Base-by-base conservation (phyloP, 2,888 invertebrate genomes). In the Andrena flavipes region DNA sequence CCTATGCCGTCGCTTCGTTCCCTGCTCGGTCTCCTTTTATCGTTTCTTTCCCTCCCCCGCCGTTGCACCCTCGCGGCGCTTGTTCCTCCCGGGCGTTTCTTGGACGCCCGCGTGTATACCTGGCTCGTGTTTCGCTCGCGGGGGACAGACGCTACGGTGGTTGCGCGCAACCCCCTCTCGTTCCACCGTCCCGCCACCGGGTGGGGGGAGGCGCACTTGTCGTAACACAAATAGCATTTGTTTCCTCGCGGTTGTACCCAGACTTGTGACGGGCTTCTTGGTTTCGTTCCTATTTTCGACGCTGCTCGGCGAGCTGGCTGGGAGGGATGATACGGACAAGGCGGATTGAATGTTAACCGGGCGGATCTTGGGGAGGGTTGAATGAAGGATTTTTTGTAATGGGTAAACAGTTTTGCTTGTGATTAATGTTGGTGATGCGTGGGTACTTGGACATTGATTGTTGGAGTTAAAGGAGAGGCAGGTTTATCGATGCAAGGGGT, bases 1-100 rank as follows among this genome's bases (percentile, higher is more conserved):
- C n/a, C 59, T 56, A 30, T 70, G 4, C 51, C 63, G 54, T 35
- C 63, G 60, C 42, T 42, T 42, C 69, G 10, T 78, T 79, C 60
- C 10, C 23, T 74, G 64, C 42, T 68, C 65, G n/a, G 59, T 78
- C 82, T 67, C 59, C 63, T 60, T 62, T 72, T 20, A 26, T 59
- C 42, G 49, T 23, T 63, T 72, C 62, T 62, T n/a, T 33, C 49
- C 23, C 26, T 33, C 20, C 35, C 69, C 29, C 16, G 10, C n/a
- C 29, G 3, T n/a, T 56, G 20, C 49, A 42, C 65, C 73, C 56
- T 56, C 33, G 59, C n/a, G 48, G 20, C 48, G 54, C 59, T 26
- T 42, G 48, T 30, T 30, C 63, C 65, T 73, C 42, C 63, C 2
- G 35, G 29, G 42, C 48, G 64, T 67, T 71, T 73, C 80, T 74